Conservation (phyloP, 2,888 invertebrate species). For the Drosophila emarginata region DNA sequence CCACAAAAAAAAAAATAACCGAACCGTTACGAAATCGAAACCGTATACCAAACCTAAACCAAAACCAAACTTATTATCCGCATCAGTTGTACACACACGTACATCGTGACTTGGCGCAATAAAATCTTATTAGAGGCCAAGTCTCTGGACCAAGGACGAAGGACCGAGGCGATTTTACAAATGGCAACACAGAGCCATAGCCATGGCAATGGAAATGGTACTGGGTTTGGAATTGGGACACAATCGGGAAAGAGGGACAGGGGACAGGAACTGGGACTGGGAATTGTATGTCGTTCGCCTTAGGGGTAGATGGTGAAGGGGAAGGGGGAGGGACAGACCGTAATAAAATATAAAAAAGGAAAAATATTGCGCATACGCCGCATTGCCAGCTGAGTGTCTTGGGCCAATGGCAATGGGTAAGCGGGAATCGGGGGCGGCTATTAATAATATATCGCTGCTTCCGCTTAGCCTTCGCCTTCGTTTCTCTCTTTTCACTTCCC, state of each 20-base stretch:
- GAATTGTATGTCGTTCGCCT: constrained; percentile 44
- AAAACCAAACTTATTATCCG: constrained; percentile 69
- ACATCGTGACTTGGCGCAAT: constrained; percentile 73
- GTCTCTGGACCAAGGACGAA: constrained; percentile 27
- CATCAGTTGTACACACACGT: constrained; percentile 65
- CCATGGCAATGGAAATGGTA: constrained; percentile 7
- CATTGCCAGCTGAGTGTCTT: constrained; percentile 38
- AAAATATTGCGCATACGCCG: constrained; percentile 69
- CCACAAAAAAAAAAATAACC: not conserved
- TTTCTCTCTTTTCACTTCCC: constrained; percentile 14
- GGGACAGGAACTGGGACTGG: constrained; percentile 10
- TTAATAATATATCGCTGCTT: constrained; percentile 67
- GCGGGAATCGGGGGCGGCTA: constrained; percentile 32
- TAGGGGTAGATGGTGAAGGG: constrained; percentile 31
- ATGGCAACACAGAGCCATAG: constrained; percentile 15
- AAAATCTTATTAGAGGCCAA: constrained; percentile 76
- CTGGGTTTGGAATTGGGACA: not conserved
- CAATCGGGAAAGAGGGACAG: not conserved
- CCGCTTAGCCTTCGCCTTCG: constrained; percentile 6
- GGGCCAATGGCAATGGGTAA: not conserved
- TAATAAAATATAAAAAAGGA: constrained; percentile 62
- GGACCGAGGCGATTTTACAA: constrained; percentile 25
- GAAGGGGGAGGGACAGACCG: constrained; percentile 32
- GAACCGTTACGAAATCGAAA: constrained; percentile 19
- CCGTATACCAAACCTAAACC: constrained; percentile 30